Base-by-base conservation (phyloP, 2,113 vertebrate species). In the Oryzias curvinotus region DNA sequence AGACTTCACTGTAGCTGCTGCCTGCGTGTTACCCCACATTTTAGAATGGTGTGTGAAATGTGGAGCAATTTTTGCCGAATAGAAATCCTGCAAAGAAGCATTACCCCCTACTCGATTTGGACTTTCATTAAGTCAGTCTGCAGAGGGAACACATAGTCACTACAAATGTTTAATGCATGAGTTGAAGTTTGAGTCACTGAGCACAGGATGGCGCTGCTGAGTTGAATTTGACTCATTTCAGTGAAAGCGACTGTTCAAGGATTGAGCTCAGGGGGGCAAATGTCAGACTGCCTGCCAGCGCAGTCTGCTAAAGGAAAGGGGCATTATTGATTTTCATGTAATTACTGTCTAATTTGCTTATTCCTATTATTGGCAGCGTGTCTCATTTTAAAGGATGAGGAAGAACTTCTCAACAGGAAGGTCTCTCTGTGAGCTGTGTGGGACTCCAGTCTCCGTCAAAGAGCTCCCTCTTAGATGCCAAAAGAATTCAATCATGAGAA, bases 301-400 rank as follows among this genome's bases (percentile, higher is more conserved):
- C 47, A 58, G 70, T 62, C 73, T 53, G 59, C 85, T 81, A 75
- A 73, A 72, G 88, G 71, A 72, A 85, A 89, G 73, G 87, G 82
- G 59, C 60, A 78, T 88, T 87, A 87, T 85, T 80, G 75, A 88
- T 87, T 91, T 88, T 84, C 2, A 90, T 86, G 79, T 84, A 80
- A 79, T 71, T 77, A 60, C 60, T 17, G 61, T 58, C 76, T 91
- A 89, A 90, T 91, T 91, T 86, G 78, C 84, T 71, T 50, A 58
- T 52, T 56, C 36, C 80, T 89, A 88, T 88, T 82, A 80, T 77
- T 81, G 69, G 82, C 81, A 55, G 71, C 72, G 70, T 75, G 65
- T 57, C 19, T 13, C 21, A 61, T 70, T 55, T 70, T 47, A 26
- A 54, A 52, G 62, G 57, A 81, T 65, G 76, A 83, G 78, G 76